A percentile compares a stretch with the other conserved stretches of the same genome.
Evolutionary conservation across 2,113 vertebrate species (phyloP).

Genomic region (Narcine bancroftii): DNA sequence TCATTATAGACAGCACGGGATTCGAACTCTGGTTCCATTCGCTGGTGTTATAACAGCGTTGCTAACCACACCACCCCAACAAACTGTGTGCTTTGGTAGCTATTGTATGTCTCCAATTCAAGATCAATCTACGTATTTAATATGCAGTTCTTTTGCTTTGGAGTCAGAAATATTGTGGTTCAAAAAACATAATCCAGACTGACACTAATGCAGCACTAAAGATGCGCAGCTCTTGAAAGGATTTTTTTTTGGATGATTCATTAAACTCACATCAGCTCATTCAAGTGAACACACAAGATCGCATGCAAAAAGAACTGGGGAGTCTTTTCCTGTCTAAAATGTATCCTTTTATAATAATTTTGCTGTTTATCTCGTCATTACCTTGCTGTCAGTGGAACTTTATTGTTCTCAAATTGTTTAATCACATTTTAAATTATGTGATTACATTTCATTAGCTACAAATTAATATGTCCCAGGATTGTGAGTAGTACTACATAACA

Average conservation of each 20-base stretch:
- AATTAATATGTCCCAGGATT: not conserved
- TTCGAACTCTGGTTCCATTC: too few species aligned
- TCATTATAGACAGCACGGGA: too few species aligned
- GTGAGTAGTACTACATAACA: not conserved
- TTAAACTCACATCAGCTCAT: not conserved
- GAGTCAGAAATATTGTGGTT: not conserved
- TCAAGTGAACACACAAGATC: not conserved
- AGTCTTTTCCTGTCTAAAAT: not conserved
- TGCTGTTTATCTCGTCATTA: not conserved
- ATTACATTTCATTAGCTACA: not conserved
- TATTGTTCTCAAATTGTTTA: too few species aligned
- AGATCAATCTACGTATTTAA: not conserved
- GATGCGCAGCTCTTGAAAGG: not conserved
- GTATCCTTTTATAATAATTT: not conserved
- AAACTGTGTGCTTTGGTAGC: not conserved
- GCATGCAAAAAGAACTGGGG: not conserved
- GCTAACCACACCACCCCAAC: too few species aligned
- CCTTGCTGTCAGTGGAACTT: not conserved
- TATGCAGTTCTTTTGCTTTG: not conserved
- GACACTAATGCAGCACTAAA: not conserved
- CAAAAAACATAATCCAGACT: not conserved
- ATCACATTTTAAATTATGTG: not conserved
- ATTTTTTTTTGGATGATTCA: not conserved
- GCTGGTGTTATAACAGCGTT: too few species aligned
- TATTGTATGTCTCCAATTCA: not conserved